Percentiles rank a stretch among this genome's conserved stretches.
phyloP scores from a whole-genome alignment of 2,113 vertebrate genomes.

The Nesogale talazaci region DNA sequence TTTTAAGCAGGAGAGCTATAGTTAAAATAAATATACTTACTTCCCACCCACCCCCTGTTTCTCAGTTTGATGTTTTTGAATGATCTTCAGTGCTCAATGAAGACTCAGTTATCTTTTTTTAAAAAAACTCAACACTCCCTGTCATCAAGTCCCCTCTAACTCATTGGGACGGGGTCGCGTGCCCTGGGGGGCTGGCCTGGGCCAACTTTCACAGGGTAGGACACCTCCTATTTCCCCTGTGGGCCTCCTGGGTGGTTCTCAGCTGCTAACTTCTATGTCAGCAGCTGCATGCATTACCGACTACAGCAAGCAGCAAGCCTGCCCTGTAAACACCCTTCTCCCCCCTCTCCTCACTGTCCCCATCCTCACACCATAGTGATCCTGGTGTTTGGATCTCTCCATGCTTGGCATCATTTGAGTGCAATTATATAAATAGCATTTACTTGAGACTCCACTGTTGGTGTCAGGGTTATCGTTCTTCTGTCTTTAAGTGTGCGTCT shows the following conservation, averaged over 20 bases:
- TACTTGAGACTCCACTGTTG: not conserved
- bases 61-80: not conserved
- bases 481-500: slow-evolving; percentile 34
- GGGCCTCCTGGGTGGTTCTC: too few species aligned
- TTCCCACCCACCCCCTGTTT: not conserved
- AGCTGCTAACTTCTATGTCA: too few species aligned
- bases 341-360: not conserved
- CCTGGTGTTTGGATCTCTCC: not conserved
- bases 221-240: too few species aligned
- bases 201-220: too few species aligned
- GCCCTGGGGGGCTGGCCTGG: too few species aligned
- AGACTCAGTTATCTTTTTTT: not conserved
- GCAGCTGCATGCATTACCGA: too few species aligned
- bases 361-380: not conserved
- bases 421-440: not conserved
- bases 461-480: not conserved
- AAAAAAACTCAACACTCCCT: too few species aligned
- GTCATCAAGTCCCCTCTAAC: too few species aligned
- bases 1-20: not conserved
- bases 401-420: not conserved
- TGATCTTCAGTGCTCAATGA: not conserved
- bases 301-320: too few species aligned
- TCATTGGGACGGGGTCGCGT: too few species aligned
- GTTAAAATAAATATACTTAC: not conserved
- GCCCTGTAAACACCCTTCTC: not conserved